Evolutionary conservation across 1,140 invertebrate genomes (phyloP), one percentile per base, ranked within the genome.

Genomic region (Ceratina australensis): DNA sequence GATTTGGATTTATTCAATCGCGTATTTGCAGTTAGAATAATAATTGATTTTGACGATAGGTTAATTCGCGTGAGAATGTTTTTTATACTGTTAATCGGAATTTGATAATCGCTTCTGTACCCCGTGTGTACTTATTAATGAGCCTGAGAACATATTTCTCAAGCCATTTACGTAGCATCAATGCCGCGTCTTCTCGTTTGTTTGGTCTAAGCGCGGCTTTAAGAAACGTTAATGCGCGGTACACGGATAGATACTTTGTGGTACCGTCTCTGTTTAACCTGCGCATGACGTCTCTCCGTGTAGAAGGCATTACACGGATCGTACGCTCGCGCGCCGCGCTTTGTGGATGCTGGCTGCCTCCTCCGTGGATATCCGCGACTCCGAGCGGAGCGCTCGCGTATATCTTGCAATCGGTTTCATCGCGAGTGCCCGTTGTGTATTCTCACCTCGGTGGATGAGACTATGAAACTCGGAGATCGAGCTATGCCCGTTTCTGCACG

Each of bases 361-460:
- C 57, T 67, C 67, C 74, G 15, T 54, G 67, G 74, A 47, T 72
- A 52, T 22, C 50, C 75, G 74, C 79, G 78, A 72, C 49, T 60
- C 42, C 2, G 20, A 33, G 26, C 54, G 60, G 26, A 5, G n/a
- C 49, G 20, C 69, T 71, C 74, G 63, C 72, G 63, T 83, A 79
- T 82, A 82, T 83, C 86, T 88, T 81, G 76, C 83, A 82, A 88
- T 88, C 85, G 82, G 84, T 87, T 87, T 89, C 86, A 83, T 87
- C 87, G 86, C 80, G 73, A 80, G 67, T 65, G 68, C 61, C 50
- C 63, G 22, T 82, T 83, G 82, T 83, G 76, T 78, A 82, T 82
- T 85, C 79, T 85, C 83, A 85, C 79, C 83, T 85, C 60, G 61
- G 13, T n/a, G 18, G 20, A 22, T 16, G 65, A 15, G 47, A 52